phyloP scores from a whole-genome alignment of 2,888 invertebrate species.

The Platycheirus albimanus region DNA sequence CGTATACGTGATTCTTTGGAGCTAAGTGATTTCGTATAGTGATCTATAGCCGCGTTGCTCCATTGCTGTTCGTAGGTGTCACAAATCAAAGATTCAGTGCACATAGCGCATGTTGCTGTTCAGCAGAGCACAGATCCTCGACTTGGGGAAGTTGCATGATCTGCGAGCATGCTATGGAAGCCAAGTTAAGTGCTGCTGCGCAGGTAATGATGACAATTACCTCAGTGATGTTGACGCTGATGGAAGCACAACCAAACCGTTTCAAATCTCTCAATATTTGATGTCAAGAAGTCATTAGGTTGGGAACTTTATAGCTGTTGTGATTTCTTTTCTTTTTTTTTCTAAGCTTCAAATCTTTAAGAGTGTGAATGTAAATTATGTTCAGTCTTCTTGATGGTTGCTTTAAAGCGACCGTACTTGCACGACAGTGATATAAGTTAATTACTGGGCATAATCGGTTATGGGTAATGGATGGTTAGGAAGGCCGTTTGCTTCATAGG shows the following conservation, averaged over 20 bases:
- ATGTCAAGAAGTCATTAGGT: constrained; percentile 71
- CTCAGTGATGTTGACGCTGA: constrained; percentile 63
- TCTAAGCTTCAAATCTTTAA: neutral
- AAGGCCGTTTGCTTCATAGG: constrained; percentile 46
- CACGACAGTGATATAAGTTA: constrained; percentile 67
- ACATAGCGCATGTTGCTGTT: constrained; percentile 10
- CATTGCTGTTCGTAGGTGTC: constrained; percentile 62
- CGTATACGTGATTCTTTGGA: constrained; percentile 60
- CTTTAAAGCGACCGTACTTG: constrained; percentile 2
- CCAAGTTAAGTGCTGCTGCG: constrained; percentile 48
- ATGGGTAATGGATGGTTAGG: constrained; percentile 54
- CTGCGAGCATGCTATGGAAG: constrained; percentile 45
- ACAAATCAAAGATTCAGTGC: constrained; percentile 71
- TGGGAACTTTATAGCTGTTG: constrained; percentile 44
- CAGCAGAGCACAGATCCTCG: constrained; percentile 19
- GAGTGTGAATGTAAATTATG: constrained; percentile 61
- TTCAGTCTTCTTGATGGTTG: constrained; percentile 43
- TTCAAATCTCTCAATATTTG: constrained; percentile 72
- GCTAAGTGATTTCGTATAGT: constrained; percentile 37
- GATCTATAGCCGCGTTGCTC: constrained; percentile 46
- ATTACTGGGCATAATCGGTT: constrained; percentile 67
- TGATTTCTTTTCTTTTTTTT: constrained; percentile 5
- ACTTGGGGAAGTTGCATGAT: constrained; percentile 38
- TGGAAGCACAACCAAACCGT: constrained; percentile 57
- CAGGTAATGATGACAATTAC: constrained; percentile 67